Evolutionary conservation across 2,888 invertebrate genomes (phyloP), one percentile per base, ranked within the genome.

Genomic region (Pseudococcus viburni): DNA sequence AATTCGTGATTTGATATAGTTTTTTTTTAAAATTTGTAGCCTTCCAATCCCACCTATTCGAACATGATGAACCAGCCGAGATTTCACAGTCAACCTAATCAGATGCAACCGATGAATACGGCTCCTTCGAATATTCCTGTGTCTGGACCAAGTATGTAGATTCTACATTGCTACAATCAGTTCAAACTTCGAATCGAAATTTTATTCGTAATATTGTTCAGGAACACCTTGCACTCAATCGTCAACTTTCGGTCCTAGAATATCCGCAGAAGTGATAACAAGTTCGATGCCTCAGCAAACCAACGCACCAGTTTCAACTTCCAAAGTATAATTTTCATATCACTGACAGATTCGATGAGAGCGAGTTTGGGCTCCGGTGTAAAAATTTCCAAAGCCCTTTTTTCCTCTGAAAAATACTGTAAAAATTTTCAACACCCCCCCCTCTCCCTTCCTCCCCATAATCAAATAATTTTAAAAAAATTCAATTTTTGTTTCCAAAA

Each of bases 21-120:
- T 26, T 33, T 73, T 33, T 68, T 12, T 22, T 26, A 3, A 22
- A 68, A 26, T 42, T 1, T 42, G 8, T 42, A 80, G 42, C n/a
- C 42, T n/a, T 9, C 80, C 33, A 73, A 73, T 42, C 0, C 80
- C 4, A 1, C 17, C 7, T 80, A 17, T 42, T 8, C n/a, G 17
- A 42, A 42, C 8, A 11, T 42, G 11, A 42, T 42, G 7, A 39
- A 17, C 17, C 3, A 42, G n/a, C 8, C 46, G 15, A n/a, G 80
- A 80, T 80, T n/a, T n/a, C 80, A 9, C 80, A 80, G 42, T 42
- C 80, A 80, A 19, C 80, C 80, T 22, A 19, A 80, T n/a, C 80
- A 42, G 19, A 8, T 42, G 39, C 4, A 19, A 7, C 46, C 42
- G 8, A 80, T 39, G 80, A 80, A 80, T 42, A 6, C 42, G 0